These are phyloP conservation scores for Montipora cactus DNA, from an alignment of 64 coral and sea anemone species.

Conservation along the genomic window DNA sequence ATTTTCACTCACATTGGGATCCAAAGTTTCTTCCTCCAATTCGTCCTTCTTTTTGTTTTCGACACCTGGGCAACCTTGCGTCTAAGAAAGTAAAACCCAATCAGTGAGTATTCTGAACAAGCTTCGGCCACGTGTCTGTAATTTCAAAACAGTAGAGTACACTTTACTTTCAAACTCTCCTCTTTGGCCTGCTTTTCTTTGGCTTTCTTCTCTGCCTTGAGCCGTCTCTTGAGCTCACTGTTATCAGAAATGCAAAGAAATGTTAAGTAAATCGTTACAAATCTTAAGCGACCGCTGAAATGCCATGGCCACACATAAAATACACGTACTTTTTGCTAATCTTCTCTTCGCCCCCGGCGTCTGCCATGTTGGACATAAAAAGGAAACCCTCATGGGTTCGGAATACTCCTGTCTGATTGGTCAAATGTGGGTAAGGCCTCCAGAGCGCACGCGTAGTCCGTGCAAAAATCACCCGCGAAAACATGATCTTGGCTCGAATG, in stretches of 20 bases:
- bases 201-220: slow-evolving; percentile 95
- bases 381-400: slow-evolving; percentile 48
- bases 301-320: neutral
- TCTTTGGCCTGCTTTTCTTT: slow-evolving; percentile 97
- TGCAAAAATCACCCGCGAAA: slow-evolving; percentile 51
- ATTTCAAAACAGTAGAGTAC: neutral
- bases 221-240: slow-evolving; percentile 92
- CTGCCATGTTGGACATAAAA: slow-evolving; percentile 82
- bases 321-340: slow-evolving; percentile 88
- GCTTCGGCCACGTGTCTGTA: slow-evolving; percentile 20
- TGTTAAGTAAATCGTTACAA: neutral
- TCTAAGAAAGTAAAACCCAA: slow-evolving; percentile 40
- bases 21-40: slow-evolving; percentile 88
- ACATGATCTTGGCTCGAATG: neutral
- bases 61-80: slow-evolving; percentile 30
- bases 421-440: slow-evolving; percentile 44
- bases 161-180: slow-evolving; percentile 59
- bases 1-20: slow-evolving; percentile 93
- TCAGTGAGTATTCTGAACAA: neutral
- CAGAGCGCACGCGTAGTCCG: slow-evolving; percentile 65
- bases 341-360: slow-evolving; percentile 80
- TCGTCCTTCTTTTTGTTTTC: slow-evolving; percentile 91
- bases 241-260: neutral
- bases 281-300: neutral
- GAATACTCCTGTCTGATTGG: slow-evolving; percentile 71